These are phyloP conservation scores for Catharus minimus DNA, from an alignment of 2,113 vertebrate genomes.

Conservation along the genomic window DNA sequence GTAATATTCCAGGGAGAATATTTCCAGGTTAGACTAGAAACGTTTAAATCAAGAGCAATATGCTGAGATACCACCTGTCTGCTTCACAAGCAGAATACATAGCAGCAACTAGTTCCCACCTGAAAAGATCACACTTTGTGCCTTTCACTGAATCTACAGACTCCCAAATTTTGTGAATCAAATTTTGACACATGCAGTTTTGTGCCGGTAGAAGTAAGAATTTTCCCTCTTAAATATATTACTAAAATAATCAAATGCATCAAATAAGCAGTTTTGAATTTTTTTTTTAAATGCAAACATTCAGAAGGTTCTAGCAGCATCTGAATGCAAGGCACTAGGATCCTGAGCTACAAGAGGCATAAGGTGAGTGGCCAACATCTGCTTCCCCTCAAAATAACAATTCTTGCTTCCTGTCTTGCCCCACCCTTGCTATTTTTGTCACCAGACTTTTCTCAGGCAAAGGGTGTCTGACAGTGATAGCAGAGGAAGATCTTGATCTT, in stretches of 20 bases:
- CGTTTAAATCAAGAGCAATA: not conserved
- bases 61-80: not conserved
- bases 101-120: not conserved
- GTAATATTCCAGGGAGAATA: not conserved
- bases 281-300: not conserved
- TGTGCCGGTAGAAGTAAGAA: not conserved
- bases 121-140: not conserved
- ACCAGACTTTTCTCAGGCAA: not conserved
- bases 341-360: not conserved
- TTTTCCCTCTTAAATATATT: not conserved
- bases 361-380: not conserved
- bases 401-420: constrained; percentile 10
- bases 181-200: not conserved
- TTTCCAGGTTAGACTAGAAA: not conserved
- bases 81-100: not conserved
- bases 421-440: constrained; percentile 36
- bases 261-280: not conserved
- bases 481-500: not conserved
- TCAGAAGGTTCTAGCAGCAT: not conserved
- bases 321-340: not conserved
- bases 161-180: not conserved
- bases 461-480: not conserved
- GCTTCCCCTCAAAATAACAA: constrained; percentile 25
- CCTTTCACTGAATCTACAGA: not conserved
- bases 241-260: not conserved